Evolutionary conservation across 2,113 vertebrate species (phyloP).

Genomic region (Scomber scombrus): DNA sequence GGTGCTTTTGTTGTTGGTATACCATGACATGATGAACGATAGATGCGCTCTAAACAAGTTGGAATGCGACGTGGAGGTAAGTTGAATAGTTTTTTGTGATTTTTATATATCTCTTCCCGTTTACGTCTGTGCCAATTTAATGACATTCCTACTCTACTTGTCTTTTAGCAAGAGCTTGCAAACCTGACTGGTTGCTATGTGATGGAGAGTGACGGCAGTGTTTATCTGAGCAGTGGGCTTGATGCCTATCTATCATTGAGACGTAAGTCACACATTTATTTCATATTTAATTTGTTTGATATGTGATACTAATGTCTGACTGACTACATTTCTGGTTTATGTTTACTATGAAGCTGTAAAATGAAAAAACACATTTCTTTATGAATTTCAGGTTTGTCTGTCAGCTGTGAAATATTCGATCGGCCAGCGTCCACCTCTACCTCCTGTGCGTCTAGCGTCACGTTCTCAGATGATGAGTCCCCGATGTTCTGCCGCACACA

Average conservation of each 20-base stretch:
- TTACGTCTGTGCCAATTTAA: neutral
- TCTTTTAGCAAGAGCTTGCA: constrained; percentile 87
- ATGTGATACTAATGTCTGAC: neutral
- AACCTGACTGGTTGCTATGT: constrained; percentile 85
- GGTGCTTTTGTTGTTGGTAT: constrained; percentile 88
- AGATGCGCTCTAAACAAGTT: constrained; percentile 83
- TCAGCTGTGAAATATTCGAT: constrained; percentile 28
- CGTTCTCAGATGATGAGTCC: constrained; percentile 78
- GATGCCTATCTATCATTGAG: constrained; percentile 86
- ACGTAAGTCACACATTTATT: constrained; percentile 78
- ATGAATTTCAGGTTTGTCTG: constrained; percentile 53
- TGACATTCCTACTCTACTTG: neutral
- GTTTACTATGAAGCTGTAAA: neutral
- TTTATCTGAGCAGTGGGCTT: constrained; percentile 86
- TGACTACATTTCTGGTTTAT: neutral
- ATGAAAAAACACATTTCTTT: neutral
- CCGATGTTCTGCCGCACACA: constrained; percentile 72
- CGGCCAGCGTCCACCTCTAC: constrained; percentile 62
- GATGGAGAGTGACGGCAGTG: constrained; percentile 86
- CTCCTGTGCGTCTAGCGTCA: constrained; percentile 56
- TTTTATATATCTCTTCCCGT: neutral
- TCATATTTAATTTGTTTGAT: neutral
- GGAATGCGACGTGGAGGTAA: constrained; percentile 90
- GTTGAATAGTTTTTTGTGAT: neutral
- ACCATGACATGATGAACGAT: constrained; percentile 88